phyloP scores from a whole-genome alignment of 2,888 invertebrate species.

The Cacoxenus indagator region DNA sequence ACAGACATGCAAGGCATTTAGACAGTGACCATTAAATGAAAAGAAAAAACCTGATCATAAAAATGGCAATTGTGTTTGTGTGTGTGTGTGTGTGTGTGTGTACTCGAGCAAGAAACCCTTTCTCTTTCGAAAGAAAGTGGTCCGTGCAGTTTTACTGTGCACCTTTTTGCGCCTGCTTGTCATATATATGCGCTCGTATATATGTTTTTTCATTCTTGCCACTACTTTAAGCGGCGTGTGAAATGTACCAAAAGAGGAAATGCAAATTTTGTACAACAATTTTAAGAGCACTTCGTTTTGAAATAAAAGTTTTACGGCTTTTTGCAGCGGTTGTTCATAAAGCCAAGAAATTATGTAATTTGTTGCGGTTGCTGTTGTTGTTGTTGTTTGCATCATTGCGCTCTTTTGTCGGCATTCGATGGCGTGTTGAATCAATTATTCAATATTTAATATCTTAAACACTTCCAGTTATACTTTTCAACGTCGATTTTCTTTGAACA shows the following conservation, averaged over 20 bases:
- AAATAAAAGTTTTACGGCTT: slow-evolving; percentile 40
- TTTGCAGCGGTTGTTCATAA: slow-evolving; percentile 24
- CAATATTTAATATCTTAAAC: slow-evolving; percentile 22
- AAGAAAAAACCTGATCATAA: slow-evolving; percentile 50
- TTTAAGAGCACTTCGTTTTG: slow-evolving; percentile 14
- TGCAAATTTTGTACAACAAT: slow-evolving; percentile 33
- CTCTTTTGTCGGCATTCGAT: slow-evolving; percentile 48
- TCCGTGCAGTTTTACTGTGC: slow-evolving; percentile 15
- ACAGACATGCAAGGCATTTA: not conserved
- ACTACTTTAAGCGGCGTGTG: slow-evolving; percentile 30
- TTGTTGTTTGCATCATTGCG: slow-evolving; percentile 39
- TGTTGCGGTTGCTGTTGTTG: slow-evolving; percentile 31
- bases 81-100: not conserved
- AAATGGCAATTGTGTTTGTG: slow-evolving; percentile 50
- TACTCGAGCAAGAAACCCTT: slow-evolving; percentile 44
- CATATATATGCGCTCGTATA: not conserved
- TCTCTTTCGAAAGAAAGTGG: slow-evolving; percentile 60
- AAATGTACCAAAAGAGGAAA: slow-evolving; percentile 22
- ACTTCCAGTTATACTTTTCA: not conserved
- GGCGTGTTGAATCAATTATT: slow-evolving; percentile 27
- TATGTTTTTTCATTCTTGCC: not conserved
- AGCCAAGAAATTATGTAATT: slow-evolving; percentile 42
- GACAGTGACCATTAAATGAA: not conserved
- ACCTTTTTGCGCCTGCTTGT: not conserved
- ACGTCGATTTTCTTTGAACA: not conserved